Conservation (phyloP, 1,140 invertebrate species). For the Dendroctonus valens region DNA sequence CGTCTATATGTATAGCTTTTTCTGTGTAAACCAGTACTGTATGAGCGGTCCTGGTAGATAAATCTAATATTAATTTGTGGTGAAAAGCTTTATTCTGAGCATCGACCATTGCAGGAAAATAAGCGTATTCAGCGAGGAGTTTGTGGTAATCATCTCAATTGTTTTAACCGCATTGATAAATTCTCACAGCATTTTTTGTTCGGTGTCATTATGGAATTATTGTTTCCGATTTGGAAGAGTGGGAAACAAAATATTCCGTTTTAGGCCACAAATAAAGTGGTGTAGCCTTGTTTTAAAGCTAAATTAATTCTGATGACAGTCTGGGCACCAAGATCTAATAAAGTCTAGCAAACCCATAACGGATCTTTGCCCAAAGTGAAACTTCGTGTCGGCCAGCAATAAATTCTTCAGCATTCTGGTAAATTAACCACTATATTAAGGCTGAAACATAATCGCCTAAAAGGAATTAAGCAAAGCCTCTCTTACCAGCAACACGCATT, state of each 20-base stretch:
- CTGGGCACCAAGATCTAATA: no score
- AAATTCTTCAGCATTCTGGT: not conserved
- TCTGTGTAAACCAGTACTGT: no score
- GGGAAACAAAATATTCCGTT: not conserved
- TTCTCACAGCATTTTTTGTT: conserved; percentile 9
- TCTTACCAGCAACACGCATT: conserved; percentile 5
- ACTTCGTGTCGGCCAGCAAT: conserved; percentile 6
- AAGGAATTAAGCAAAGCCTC: conserved; percentile 1
- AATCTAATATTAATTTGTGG: conserved; percentile 4
- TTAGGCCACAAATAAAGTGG: not conserved
- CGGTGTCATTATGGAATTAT: not conserved
- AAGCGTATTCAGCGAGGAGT: conserved; percentile 2
- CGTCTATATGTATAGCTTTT: no score
- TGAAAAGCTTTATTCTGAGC: conserved; percentile 3
- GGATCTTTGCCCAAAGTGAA: not conserved
- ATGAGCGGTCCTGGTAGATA: no score
- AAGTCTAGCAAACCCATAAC: no score
- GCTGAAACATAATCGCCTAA: conserved; percentile 3
- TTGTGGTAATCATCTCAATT: conserved; percentile 9
- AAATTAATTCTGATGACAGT: not conserved
- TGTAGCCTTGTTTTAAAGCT: not conserved
- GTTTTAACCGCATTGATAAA: conserved; percentile 14
- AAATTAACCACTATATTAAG: conserved; percentile 6
- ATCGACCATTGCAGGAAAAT: not conserved
- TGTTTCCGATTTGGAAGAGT: not conserved